A percentile compares a stretch with the other conserved stretches of the same genome.
phyloP scores from a whole-genome alignment of 2,113 vertebrate genomes.

The Hippoglossus stenolepis region DNA sequence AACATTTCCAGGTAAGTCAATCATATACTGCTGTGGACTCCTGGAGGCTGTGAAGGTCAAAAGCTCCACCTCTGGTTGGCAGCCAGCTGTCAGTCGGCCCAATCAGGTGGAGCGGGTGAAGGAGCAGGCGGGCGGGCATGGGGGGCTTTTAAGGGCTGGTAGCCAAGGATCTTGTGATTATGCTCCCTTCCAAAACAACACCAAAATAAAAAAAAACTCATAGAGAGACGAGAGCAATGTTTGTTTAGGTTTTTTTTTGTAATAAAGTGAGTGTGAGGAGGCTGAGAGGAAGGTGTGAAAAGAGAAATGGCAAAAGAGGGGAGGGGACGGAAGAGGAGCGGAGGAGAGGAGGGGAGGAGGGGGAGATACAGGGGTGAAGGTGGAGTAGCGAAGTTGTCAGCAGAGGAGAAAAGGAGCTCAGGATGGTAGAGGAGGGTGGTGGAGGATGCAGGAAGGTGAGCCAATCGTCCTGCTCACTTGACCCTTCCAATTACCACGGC shows the following conservation, averaged over 20 bases:
- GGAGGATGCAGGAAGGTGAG: slow-evolving; percentile 75
- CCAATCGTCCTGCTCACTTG: slow-evolving; percentile 83
- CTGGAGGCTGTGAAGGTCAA: slow-evolving; percentile 77
- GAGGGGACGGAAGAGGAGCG: neutral
- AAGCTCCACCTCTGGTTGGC: slow-evolving; percentile 71
- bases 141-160: slow-evolving; percentile 28
- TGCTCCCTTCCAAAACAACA: slow-evolving; percentile 42
- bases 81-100: slow-evolving; percentile 73
- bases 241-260: neutral
- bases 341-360: slow-evolving; percentile 16
- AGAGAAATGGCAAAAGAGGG: slow-evolving; percentile 11
- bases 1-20: slow-evolving; percentile 53
- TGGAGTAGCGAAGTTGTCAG: slow-evolving; percentile 59
- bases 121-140: neutral
- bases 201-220: slow-evolving; percentile 18
- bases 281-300: slow-evolving; percentile 28
- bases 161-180: slow-evolving; percentile 54
- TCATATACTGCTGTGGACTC: slow-evolving; percentile 61
- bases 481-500: slow-evolving; percentile 83
- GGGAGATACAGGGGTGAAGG: slow-evolving; percentile 46
- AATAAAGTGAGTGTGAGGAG: slow-evolving; percentile 26
- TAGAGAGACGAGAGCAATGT: slow-evolving; percentile 5
- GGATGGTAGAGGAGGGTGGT: slow-evolving; percentile 43
- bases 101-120: slow-evolving; percentile 34
- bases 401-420: slow-evolving; percentile 48